A percentile compares a stretch with the other conserved stretches of the same genome.
Conservation (phyloP, 2,888 invertebrate species). For the Lobophora halterata region DNA sequence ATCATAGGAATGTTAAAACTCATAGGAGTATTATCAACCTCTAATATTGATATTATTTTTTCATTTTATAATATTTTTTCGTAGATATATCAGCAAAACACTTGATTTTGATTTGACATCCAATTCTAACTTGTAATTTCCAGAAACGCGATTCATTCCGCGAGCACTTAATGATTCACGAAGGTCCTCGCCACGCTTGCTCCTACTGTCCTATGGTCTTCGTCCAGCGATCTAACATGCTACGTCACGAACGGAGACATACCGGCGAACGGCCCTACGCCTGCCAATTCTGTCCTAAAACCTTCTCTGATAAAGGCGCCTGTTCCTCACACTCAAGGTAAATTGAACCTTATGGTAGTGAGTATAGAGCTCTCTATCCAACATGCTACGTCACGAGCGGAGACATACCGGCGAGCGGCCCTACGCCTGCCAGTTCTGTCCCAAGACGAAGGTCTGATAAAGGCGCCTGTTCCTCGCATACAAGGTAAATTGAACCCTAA, state of each 20-base stretch:
- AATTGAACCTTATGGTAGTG: slow-evolving; percentile 7
- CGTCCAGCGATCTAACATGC: slow-evolving; percentile 81
- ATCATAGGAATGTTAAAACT: too few relatives aligned
- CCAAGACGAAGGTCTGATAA: slow-evolving; percentile 77
- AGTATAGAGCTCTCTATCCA: slow-evolving; percentile 60
- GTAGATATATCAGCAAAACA: too few relatives aligned
- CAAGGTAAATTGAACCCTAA: slow-evolving; percentile 58
- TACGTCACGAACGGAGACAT: slow-evolving; percentile 79
- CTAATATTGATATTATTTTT: too few relatives aligned
- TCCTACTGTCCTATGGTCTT: slow-evolving; percentile 81
- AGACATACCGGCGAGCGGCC: slow-evolving; percentile 62
- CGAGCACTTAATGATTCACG: slow-evolving; percentile 81
- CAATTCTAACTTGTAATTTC: slow-evolving; percentile 32
- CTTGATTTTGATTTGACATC: too few relatives aligned
- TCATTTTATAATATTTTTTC: too few relatives aligned
- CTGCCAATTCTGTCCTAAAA: slow-evolving; percentile 74
- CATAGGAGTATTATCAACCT: too few relatives aligned
- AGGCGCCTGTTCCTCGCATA: slow-evolving; percentile 77
- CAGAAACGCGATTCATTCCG: slow-evolving; percentile 80
- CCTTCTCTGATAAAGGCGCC: slow-evolving; percentile 81
- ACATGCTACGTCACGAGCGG: slow-evolving; percentile 78
- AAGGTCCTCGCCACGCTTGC: slow-evolving; percentile 80
- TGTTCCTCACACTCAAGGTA: slow-evolving; percentile 77
- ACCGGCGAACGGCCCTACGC: slow-evolving; percentile 81
- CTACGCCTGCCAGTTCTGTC: slow-evolving; percentile 69